These are phyloP conservation scores for Chalcis sispes DNA, from an alignment of 2,888 invertebrate species.

Conservation along the genomic window DNA sequence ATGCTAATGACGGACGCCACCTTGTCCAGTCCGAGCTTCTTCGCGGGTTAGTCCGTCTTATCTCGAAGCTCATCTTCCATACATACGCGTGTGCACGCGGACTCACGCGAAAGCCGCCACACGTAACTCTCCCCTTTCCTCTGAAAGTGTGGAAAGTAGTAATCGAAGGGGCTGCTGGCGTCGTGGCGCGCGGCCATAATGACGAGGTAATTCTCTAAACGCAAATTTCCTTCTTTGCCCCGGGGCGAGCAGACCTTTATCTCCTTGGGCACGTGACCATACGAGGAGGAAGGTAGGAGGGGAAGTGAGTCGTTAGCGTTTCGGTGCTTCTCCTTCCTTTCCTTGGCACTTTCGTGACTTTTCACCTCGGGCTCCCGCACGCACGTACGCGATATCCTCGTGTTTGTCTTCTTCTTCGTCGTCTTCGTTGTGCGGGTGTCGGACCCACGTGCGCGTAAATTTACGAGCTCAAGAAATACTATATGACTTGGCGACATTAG, in stretches of 20 bases:
- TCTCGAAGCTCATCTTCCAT: not conserved
- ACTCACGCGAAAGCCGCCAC: not conserved
- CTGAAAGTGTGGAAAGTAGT: constrained; percentile 19
- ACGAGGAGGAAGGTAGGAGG: too few relatives aligned
- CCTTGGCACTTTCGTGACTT: constrained; percentile 54
- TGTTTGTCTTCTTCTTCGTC: not conserved
- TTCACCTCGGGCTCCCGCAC: not conserved
- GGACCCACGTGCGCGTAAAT: not conserved
- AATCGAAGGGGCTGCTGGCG: constrained; percentile 6
- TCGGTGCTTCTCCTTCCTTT: constrained; percentile 56
- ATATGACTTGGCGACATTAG: constrained; percentile 49
- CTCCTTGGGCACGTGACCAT: constrained; percentile 66
- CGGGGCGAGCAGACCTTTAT: constrained; percentile 65
- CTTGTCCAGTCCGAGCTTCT: too few relatives aligned
- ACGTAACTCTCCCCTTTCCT: too few relatives aligned
- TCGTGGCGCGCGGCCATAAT: constrained; percentile 62
- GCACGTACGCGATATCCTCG: constrained; percentile 1
- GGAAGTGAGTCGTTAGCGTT: constrained; percentile 66
- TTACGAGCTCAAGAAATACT: constrained; percentile 37
- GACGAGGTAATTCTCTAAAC: constrained; percentile 73
- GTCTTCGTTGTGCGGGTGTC: not conserved
- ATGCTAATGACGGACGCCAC: too few relatives aligned
- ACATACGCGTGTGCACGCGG: not conserved
- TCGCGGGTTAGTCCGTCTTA: too few relatives aligned
- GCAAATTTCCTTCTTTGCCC: constrained; percentile 72